These are phyloP conservation scores for Phenacoccus solenopsis DNA, from an alignment of 1,140 invertebrate species.

Conservation along the genomic window DNA sequence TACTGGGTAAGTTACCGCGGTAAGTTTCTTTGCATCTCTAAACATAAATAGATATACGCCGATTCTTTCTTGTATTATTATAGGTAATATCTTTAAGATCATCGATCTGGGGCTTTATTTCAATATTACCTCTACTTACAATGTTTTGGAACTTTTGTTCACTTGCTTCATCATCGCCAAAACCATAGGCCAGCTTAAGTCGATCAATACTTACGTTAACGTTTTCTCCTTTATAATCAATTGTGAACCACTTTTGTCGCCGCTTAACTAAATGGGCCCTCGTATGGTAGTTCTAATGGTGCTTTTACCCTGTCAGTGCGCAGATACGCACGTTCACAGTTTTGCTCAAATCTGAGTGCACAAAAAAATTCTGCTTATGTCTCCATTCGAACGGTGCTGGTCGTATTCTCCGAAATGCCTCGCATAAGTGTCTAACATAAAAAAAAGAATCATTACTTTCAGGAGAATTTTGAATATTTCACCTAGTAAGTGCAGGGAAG, in stretches of 20 bases:
- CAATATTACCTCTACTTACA: too few species aligned
- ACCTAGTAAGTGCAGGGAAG: conserved; percentile 29
- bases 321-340: conserved; percentile 25
- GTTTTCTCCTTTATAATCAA: conserved; percentile 5
- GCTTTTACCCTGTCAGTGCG: conserved; percentile 20
- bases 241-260: conserved; percentile 16
- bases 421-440: neutral
- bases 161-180: neutral
- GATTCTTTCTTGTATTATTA: too few species aligned
- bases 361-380: conserved; percentile 20
- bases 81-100: too few species aligned
- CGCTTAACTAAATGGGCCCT: conserved; percentile 23
- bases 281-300: too few species aligned
- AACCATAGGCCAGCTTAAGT: conserved; percentile 23
- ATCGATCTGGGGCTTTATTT: too few species aligned
- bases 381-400: neutral
- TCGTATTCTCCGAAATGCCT: neutral
- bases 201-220: conserved; percentile 23
- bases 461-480: conserved; percentile 28
- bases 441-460: neutral
- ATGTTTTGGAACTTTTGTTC: neutral
- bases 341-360: conserved; percentile 23
- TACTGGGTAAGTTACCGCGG: too few species aligned
- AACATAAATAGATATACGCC: too few species aligned
- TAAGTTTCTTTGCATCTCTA: too few species aligned